Evolutionary conservation across 2,113 vertebrate species (phyloP).

Genomic region (Cyprinus carpio): DNA sequence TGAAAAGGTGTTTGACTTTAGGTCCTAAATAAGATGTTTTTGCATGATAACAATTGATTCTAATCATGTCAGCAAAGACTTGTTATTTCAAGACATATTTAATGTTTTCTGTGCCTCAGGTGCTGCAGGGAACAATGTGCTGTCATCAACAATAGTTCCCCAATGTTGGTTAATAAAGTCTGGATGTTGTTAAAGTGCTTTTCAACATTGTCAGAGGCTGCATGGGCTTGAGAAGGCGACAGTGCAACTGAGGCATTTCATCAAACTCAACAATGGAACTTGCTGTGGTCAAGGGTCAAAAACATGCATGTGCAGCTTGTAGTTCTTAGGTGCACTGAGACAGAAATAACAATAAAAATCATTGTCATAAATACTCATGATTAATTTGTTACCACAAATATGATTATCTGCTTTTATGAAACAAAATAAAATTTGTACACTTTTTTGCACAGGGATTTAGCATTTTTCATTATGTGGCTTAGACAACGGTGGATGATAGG

Average conservation of each 20-base stretch:
- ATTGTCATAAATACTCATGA: background rate
- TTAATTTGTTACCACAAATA: background rate
- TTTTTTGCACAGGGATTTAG: conserved; percentile 34
- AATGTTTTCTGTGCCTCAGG: conserved; percentile 8
- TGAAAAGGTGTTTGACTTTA: conserved; percentile 35
- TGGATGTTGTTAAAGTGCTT: conserved; percentile 31
- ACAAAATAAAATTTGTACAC: background rate
- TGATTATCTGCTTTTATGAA: background rate
- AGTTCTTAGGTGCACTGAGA: background rate
- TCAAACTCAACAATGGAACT: conserved; percentile 5
- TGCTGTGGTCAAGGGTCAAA: conserved; percentile 37
- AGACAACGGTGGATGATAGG: conserved; percentile 23
- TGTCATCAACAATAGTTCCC: background rate
- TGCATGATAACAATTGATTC: too few relatives aligned
- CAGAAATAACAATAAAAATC: background rate
- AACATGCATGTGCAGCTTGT: conserved; percentile 41
- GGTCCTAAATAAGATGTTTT: too few relatives aligned
- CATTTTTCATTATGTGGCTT: conserved; percentile 43
- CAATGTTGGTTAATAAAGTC: background rate
- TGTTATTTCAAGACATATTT: background rate
- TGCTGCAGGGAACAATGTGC: conserved; percentile 3
- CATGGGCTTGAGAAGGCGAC: conserved; percentile 20
- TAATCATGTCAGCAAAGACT: background rate
- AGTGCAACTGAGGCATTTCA: conserved; percentile 38
- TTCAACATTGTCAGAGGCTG: conserved; percentile 25